These are phyloP conservation scores for Xerus rutilus DNA, from an alignment of 2,797 vertebrate species.

Conservation along the genomic window DNA sequence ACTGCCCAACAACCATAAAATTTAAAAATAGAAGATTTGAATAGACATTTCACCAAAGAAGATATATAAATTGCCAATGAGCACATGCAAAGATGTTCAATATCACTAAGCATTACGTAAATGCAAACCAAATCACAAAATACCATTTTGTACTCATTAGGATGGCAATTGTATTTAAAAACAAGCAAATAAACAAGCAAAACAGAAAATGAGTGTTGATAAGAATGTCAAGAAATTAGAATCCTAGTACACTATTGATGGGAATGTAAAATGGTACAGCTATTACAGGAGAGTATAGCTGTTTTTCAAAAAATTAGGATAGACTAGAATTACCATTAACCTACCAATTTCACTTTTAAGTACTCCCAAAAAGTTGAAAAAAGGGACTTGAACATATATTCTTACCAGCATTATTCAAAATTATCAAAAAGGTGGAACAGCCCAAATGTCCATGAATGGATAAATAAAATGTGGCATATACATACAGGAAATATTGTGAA, in stretches of 20 bases:
- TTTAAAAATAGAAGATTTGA: background rate
- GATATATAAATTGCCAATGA: background rate
- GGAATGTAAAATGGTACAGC: background rate
- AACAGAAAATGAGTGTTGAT: background rate
- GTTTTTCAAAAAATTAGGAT: background rate
- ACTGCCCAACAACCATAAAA: background rate
- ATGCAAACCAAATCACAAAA: slow-evolving; percentile 40
- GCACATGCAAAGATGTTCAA: background rate
- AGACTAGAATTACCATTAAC: background rate
- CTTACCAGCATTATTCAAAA: slow-evolving; percentile 18
- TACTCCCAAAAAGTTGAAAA: background rate
- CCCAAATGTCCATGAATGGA: background rate
- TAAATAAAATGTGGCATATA: background rate
- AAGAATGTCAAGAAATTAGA: background rate
- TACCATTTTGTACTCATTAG: background rate
- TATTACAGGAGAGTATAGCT: background rate
- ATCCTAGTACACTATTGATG: background rate
- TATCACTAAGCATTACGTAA: background rate
- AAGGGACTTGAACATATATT: background rate
- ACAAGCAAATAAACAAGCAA: background rate
- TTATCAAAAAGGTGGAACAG: background rate
- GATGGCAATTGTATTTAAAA: background rate
- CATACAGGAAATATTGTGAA: background rate
- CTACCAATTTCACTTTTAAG: slow-evolving; percentile 3
- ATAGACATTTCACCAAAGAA: background rate